Evolutionary conservation across 2,888 invertebrate genomes (phyloP), one percentile per base, ranked within the genome.

Genomic region (Dynastes hyllus): DNA sequence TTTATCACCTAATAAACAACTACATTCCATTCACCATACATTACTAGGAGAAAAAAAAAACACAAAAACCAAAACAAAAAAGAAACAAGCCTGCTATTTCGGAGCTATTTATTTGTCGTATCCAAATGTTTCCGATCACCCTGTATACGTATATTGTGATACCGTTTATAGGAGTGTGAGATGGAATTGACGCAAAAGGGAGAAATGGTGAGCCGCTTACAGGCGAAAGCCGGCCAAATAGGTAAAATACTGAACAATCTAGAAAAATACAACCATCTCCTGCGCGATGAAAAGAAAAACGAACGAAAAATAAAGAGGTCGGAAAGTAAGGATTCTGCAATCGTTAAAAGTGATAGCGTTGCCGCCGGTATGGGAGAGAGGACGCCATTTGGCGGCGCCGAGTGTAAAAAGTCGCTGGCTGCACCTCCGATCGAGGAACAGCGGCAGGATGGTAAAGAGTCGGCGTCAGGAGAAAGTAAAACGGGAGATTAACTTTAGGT

Each of bases 171-270:
- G 97, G 97, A 97, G 92, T 97, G 97, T 92, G 98, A 98, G 91
- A 93, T 94, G 91, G 97, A 97, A 90, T 92, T 98, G 89, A 97
- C 97, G 87, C 97, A 98, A 92, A 98, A 98, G 90, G 97, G 97
- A 86, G 97, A 97, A 91, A 94, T 97, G 94, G 97, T 98, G 86
- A 94, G 95, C 89, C 95, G 97, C 86, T 94, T 98, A 85, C 98
- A 98, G 91, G 95, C 95, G 87, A 98, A 98, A 92, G 97, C 97
- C 85, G 95, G 95, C 88, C 97, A 97, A 91, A 97, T 98, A 90
- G 97, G 97, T 90, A 95, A 96, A 92, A 95, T 97, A 89, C 93
- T 97, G 85, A 94, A 94, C 91, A 96, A 96, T 91, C 92, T 97
- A 88, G 96, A 97, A 91, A 96, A 95, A 91, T 95, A 94, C 90